Evolutionary conservation across 2,888 invertebrate genomes (phyloP).

Genomic region (Pegoplata infirma): DNA sequence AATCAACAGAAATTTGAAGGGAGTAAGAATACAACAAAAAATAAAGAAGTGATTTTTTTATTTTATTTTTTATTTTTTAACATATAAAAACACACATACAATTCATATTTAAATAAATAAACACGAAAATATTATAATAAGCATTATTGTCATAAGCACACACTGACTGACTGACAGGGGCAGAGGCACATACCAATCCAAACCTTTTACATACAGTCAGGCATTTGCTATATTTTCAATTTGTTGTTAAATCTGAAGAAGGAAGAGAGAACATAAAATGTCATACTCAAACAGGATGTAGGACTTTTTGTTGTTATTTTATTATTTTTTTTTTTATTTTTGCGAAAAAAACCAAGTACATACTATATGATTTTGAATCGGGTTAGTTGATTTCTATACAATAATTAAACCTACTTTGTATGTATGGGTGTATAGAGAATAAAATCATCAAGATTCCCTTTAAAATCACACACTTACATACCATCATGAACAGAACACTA

Average conservation of each 20-base stretch:
- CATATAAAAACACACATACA: conserved; percentile 38
- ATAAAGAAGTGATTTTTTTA: conserved; percentile 38
- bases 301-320: conserved; percentile 43
- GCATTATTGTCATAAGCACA: conserved; percentile 74
- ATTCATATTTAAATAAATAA: conserved; percentile 61
- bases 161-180: too few species aligned
- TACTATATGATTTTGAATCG: conserved; percentile 18
- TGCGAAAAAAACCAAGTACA: conserved; percentile 21
- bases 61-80: conserved; percentile 39
- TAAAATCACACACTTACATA: background rate
- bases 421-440: background rate
- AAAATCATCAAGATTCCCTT: background rate
- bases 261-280: conserved; percentile 50
- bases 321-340: conserved; percentile 32
- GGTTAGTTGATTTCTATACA: conserved; percentile 55
- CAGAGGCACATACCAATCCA: too few species aligned
- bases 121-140: conserved; percentile 75
- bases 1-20: conserved; percentile 53
- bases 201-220: conserved; percentile 15
- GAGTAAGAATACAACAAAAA: conserved; percentile 36
- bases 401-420: conserved; percentile 50
- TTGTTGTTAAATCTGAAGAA: conserved; percentile 19
- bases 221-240: background rate
- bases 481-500: too few species aligned
- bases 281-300: conserved; percentile 59